phyloP scores from a whole-genome alignment of 2,888 invertebrate genomes.

The Tortricodes alternella region DNA sequence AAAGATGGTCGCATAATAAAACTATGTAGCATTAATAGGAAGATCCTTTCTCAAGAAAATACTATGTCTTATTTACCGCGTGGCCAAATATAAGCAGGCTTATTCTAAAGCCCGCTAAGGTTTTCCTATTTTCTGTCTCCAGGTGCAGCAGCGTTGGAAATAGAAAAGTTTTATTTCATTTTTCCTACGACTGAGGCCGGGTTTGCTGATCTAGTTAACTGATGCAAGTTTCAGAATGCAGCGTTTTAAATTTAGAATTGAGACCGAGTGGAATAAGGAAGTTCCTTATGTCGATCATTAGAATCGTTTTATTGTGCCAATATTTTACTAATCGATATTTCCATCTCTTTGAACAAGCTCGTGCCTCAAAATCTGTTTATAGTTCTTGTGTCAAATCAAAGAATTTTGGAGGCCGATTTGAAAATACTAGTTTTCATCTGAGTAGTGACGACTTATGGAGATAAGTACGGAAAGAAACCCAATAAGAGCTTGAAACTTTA shows the following conservation, averaged over 20 bases:
- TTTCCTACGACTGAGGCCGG: slow-evolving; percentile 41
- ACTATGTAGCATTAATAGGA: slow-evolving; percentile 17
- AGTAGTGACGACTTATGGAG: too few species aligned
- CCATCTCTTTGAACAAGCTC: too few species aligned
- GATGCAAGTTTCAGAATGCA: slow-evolving; percentile 15
- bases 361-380: too few species aligned
- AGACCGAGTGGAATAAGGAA: neutral
- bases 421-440: too few species aligned
- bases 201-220: slow-evolving; percentile 34
- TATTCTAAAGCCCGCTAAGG: slow-evolving; percentile 58
- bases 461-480: too few species aligned
- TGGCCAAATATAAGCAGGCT: slow-evolving; percentile 56
- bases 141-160: slow-evolving; percentile 56
- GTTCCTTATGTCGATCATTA: too few species aligned
- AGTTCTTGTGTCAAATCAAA: too few species aligned
- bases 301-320: too few species aligned
- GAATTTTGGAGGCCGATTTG: too few species aligned
- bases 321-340: too few species aligned
- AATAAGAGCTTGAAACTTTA: too few species aligned
- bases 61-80: slow-evolving; percentile 51
- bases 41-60: slow-evolving; percentile 48
- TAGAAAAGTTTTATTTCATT: slow-evolving; percentile 56
- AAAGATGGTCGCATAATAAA: slow-evolving; percentile 4
- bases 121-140: slow-evolving; percentile 54
- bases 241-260: neutral